Evolutionary conservation across 2,888 invertebrate genomes (phyloP), one percentile per base, ranked within the genome.

Genomic region (Chromoteleia sp.): DNA sequence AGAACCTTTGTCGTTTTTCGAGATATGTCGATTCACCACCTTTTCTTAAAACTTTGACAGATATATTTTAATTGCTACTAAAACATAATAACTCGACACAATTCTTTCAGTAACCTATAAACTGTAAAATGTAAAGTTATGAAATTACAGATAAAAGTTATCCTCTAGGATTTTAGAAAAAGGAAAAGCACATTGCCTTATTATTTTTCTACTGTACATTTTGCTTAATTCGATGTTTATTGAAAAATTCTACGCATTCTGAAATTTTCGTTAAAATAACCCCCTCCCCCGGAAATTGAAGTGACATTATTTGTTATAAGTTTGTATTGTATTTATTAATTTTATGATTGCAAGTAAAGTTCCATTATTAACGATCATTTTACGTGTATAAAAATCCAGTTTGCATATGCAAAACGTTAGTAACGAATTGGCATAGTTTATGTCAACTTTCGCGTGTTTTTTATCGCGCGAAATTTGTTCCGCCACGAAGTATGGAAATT

Each of bases 401-500:
- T 36, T 8, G 15, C 33, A 6, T 29, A 15, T 7, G 43, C 67
- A 54, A 67, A n/a, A 54, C 15, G 43, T 19, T 67, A 54, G 41
- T 10, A 29, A 29, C 41, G 29, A 67, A 67, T 67, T 21, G 39
- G 5, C 17, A 33, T 17, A 45, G 43, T 61, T 63, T 12, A 48
- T 30, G 56, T 33, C 10, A 33, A 56, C 39, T 43, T 15, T 56
- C 12, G 56, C 41, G 14, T 30, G 43, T 71, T 45, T 48, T 52
- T 54, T 50, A 61, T 63, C 54, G 29, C 17, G 17, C 45, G 12
- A 56, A 74, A 63, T 63, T 74, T 29, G 33, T 54, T 74, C 65
- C 36, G 48, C 56, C 21, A 56, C 12, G 48, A 65, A 56, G 29
- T 74, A 74, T 74, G 74, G 63, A 67, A 76, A 76, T 68, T 30